Evolutionary conservation across 2,113 vertebrate species (phyloP), one percentile per base, ranked within the genome.

Genomic region (Odocoileus hemionus): DNA sequence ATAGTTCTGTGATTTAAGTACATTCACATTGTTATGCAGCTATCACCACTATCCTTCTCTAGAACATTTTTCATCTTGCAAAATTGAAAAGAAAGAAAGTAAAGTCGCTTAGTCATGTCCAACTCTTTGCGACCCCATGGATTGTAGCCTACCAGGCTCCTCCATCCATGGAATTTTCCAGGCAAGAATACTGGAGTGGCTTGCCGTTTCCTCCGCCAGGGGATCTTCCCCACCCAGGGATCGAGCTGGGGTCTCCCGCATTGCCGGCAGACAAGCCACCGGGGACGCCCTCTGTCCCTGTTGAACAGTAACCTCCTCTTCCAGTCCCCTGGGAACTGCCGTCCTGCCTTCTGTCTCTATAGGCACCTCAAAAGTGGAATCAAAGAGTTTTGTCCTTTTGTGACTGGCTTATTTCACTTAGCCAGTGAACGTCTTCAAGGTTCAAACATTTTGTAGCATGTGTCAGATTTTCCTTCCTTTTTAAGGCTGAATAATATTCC

Each of bases 361-460:
- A 58, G 33, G 43, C 36, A 36, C 28, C 30, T 86, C 54, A 11
- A 8, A 70, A 83, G 25, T 89, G 17, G 12, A 70, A 89, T 70
- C 39, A 57, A 21, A 82, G 3, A 57, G 5, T 30, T 83, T 39
- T 52, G 55, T 86, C 67, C 43, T 83, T 89, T 89, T 89, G 86
- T 94, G 60, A 94, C 50, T 50, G 60, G 58, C 43, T 94, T 70
- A 45, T 94, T 89, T 94, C 76, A 58, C 33, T 70, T 39, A 16
- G 30, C 33, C 67, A 23, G 26, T 47, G 36, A 94, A 58, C 50
- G 60, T 83, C 17, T 36, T 89, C 50, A 70, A 50, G 16, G 58
- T 58, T 57, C 57, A 33, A 55, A 9, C 28, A 80, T 80, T 36
- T 64, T 43, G 50, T 79, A 60, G 60, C 23, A 28, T 94, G 5